Evolutionary conservation across 2,113 vertebrate genomes (phyloP).

Genomic region (Solenodon paradoxus): DNA sequence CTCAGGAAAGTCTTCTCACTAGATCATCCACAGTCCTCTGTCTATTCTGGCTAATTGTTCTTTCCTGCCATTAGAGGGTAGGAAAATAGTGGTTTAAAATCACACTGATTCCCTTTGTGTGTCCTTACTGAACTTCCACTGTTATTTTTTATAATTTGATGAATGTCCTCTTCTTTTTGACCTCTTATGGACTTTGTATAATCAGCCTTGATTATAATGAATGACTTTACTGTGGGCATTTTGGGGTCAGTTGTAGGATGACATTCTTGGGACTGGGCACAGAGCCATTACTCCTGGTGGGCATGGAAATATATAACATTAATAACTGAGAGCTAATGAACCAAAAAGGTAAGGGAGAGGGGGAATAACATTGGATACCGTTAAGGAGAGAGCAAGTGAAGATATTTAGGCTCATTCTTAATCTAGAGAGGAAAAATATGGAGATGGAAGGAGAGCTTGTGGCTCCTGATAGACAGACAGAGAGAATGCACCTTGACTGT

Average conservation of each 20-base stretch:
- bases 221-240: neutral
- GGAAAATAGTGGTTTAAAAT: neutral
- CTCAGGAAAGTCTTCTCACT: neutral
- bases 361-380: accelerated
- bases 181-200: neutral
- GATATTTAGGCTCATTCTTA: neutral
- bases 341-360: neutral
- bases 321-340: neutral
- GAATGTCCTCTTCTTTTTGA: neutral
- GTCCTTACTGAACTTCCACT: neutral
- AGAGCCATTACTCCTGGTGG: accelerated
- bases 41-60: neutral
- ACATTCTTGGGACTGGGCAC: neutral
- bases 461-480: neutral
- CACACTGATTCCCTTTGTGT: no score
- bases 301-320: neutral
- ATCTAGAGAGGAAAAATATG: neutral
- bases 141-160: neutral
- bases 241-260: neutral
- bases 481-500: neutral
- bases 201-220: neutral
- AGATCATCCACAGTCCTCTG: accelerated
- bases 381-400: neutral
- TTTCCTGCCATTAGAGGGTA: neutral
- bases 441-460: no score